Evolutionary conservation across 2,113 vertebrate genomes (phyloP).

Genomic region (mouse (Mus musculus)): GRCm39 chr14:48611001-48611500

Average conservation of each 20-base stretch:
- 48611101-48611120: neutral
- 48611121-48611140: neutral
- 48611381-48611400: neutral
- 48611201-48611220: neutral
- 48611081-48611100: neutral
- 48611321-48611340: neutral
- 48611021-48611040: neutral
- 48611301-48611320: neutral
- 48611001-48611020: too few relatives aligned
- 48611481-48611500: neutral
- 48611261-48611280: neutral
- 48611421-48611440: too few relatives aligned
- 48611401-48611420: neutral
- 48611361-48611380: neutral
- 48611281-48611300: neutral
- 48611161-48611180: too few relatives aligned
- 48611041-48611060: neutral
- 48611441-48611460: neutral
- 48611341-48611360: neutral
- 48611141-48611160: neutral
- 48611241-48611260: neutral
- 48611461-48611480: neutral
- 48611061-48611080: neutral
- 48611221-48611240: neutral
- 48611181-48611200: neutral